phyloP scores from a whole-genome alignment of 37 sponge, comb jelly and placozoan species.

The Cladorhizidae sp. region DNA sequence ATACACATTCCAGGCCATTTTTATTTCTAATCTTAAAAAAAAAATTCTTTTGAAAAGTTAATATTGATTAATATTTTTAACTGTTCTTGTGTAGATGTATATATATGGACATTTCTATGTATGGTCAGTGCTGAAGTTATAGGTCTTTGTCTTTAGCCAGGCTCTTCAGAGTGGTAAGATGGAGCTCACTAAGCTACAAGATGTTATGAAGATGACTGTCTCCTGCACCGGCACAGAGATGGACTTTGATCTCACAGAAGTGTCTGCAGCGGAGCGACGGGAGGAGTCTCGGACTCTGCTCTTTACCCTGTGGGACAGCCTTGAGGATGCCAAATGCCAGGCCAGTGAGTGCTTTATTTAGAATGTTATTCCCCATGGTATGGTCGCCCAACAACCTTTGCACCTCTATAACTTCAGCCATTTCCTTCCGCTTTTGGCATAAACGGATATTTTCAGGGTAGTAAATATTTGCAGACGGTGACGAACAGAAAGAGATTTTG shows the following conservation, averaged over 20 bases:
- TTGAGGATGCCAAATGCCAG: constrained; percentile 12
- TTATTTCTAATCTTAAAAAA: no score
- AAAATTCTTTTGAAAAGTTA: no score
- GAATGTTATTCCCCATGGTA: neutral
- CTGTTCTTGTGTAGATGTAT: no score
- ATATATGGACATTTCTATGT: neutral
- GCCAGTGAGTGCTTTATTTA: neutral
- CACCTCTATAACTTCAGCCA: no score
- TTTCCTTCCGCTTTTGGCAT: no score
- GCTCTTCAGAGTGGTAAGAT: constrained; percentile 22
- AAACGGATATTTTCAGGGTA: no score
- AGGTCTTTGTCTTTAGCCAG: neutral
- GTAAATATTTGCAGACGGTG: no score
- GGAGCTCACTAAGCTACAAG: constrained; percentile 15
- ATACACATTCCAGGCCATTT: no score
- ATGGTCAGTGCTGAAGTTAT: no score
- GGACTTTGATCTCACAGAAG: constrained; percentile 39
- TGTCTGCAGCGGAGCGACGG: constrained; percentile 19
- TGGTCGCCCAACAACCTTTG: no score
- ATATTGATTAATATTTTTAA: no score
- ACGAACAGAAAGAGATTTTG: no score
- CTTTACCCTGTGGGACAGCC: constrained; percentile 25
- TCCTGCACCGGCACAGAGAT: neutral
- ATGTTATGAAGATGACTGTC: constrained; percentile 10
- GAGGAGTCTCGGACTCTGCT: constrained; percentile 27